phyloP scores from a whole-genome alignment of 2,113 vertebrate species.

The Sterna hirundo region DNA sequence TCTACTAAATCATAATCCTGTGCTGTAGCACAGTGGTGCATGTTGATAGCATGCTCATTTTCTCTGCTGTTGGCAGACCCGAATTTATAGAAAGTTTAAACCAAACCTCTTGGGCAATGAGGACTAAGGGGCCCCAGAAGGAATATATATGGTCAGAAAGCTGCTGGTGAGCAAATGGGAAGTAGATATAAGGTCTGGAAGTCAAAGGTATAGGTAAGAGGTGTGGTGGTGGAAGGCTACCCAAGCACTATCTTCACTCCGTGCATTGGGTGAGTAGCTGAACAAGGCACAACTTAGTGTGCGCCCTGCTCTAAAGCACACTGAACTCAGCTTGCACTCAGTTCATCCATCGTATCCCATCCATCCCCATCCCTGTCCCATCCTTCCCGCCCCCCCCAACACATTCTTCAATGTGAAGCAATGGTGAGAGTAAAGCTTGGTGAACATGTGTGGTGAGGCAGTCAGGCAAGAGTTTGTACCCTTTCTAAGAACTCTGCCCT shows the following conservation, averaged over 20 bases:
- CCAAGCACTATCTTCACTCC: background rate
- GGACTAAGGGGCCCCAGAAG: background rate
- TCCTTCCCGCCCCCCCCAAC: too few relatives aligned
- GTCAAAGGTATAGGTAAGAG: background rate
- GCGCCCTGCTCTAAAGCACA: background rate
- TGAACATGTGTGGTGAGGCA: background rate
- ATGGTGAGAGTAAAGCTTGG: background rate
- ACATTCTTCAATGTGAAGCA: background rate
- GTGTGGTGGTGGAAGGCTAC: background rate
- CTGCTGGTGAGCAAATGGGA: background rate
- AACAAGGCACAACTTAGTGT: background rate
- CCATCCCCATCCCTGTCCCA: background rate
- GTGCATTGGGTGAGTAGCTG: background rate
- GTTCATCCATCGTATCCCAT: accelerated
- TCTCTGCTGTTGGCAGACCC: background rate
- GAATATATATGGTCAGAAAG: background rate
- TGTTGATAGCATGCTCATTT: background rate
- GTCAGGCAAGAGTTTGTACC: background rate
- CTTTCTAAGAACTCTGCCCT: background rate
- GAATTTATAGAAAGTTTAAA: background rate
- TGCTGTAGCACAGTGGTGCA: background rate
- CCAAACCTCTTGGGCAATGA: background rate
- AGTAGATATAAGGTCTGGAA: background rate
- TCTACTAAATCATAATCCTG: background rate
- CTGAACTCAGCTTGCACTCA: background rate